A percentile compares a stretch with the other conserved stretches of the same genome.
These are phyloP conservation scores for Physocephala rufipes DNA, from an alignment of 2,888 invertebrate genomes.

Conservation along the genomic window DNA sequence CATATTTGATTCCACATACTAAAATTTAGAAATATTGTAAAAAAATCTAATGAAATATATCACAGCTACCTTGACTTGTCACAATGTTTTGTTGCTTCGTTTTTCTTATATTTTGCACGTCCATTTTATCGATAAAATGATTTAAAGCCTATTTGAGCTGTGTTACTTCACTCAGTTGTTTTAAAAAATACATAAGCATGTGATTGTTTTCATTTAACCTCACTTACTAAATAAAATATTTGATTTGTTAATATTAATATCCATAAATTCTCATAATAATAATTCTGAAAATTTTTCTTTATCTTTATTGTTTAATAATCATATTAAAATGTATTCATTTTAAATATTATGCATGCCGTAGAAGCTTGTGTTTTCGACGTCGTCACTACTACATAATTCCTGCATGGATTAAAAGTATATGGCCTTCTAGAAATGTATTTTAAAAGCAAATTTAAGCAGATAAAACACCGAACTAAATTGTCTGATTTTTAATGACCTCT, in stretches of 20 bases:
- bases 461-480: too few species aligned
- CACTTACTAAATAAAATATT: not conserved
- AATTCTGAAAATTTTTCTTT: not conserved
- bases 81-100: not conserved
- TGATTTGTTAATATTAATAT: not conserved
- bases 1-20: too few species aligned
- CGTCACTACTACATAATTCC: too few species aligned
- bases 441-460: too few species aligned
- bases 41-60: constrained; percentile 5
- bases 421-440: too few species aligned
- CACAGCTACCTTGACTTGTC: constrained; percentile 26
- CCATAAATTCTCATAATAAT: not conserved
- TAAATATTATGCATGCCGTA: too few species aligned
- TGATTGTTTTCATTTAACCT: not conserved
- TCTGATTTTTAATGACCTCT: too few species aligned
- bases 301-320: too few species aligned
- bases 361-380: too few species aligned
- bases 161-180: not conserved
- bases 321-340: too few species aligned
- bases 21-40: constrained; percentile 3
- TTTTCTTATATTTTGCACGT: constrained; percentile 23
- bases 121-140: constrained; percentile 8
- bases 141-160: constrained; percentile 15
- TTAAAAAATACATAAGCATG: not conserved
- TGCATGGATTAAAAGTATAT: too few species aligned